A percentile compares a stretch with the other conserved stretches of the same genome.
Evolutionary conservation across 2,888 invertebrate species (phyloP).

Genomic region (Temnothorax ravouxi): DNA sequence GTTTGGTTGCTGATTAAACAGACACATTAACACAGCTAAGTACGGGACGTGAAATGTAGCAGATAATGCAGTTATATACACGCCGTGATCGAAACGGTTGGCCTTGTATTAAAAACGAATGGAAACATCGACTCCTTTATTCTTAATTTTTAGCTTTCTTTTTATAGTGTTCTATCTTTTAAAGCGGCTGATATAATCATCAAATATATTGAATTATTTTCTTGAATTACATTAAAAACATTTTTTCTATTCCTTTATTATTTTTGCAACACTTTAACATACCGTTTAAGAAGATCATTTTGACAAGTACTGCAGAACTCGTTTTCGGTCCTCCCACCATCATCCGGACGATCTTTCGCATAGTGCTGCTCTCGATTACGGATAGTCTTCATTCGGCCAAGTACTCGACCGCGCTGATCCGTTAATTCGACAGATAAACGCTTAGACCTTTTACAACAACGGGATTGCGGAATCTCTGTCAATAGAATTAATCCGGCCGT

Average conservation of each 20-base stretch:
- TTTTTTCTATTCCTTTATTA: conserved; percentile 1
- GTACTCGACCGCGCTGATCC: conserved; percentile 60
- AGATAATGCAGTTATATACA: conserved; percentile 46
- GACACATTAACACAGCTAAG: conserved; percentile 62
- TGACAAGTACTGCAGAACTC: conserved; percentile 64
- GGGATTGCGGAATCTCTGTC: background rate
- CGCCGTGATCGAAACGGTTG: conserved; percentile 1
- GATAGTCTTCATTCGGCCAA: conserved; percentile 68
- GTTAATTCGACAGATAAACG: conserved; percentile 36
- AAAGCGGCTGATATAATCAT: background rate
- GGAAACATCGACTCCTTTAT: background rate
- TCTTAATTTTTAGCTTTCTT: background rate
- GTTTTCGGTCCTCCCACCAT: conserved; percentile 74
- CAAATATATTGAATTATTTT: background rate
- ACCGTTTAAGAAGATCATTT: conserved; percentile 32
- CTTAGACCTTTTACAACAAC: background rate
- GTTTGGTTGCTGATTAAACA: conserved; percentile 67
- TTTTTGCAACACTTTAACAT: conserved; percentile 12
- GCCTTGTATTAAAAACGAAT: conserved; percentile 20
- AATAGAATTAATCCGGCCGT: background rate
- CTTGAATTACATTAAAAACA: background rate
- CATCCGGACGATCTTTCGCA: conserved; percentile 71
- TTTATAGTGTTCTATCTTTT: background rate
- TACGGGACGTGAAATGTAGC: conserved; percentile 44
- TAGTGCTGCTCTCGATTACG: conserved; percentile 64